Percentiles rank a stretch among this genome's conserved stretches.
Evolutionary conservation across 2,797 vertebrate species (phyloP).

Genomic region (Trachops cirrhosus): DNA sequence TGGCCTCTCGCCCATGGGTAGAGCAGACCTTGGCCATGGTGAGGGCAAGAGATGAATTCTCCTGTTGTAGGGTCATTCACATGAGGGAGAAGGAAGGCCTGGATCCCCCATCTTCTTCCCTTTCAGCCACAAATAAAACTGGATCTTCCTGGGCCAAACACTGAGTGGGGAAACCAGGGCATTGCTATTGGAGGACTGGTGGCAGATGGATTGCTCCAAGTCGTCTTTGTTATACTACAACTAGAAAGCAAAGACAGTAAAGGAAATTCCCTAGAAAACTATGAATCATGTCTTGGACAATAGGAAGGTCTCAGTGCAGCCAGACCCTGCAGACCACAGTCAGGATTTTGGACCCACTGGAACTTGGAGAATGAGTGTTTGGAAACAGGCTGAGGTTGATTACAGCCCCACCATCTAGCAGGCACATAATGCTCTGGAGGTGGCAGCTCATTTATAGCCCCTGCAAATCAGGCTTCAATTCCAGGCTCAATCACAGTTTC

Average conservation of each 20-base stretch:
- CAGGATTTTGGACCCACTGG: background rate
- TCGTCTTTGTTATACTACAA: background rate
- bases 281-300: background rate
- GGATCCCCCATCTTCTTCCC: background rate
- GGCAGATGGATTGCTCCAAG: background rate
- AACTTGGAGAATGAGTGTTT: constrained; percentile 18
- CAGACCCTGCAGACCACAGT: background rate
- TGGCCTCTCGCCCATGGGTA: constrained; percentile 13
- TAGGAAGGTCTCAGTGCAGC: background rate
- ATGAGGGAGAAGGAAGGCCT: background rate
- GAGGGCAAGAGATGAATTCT: background rate
- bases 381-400: constrained; percentile 24
- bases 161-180: background rate
- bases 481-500: constrained; percentile 57
- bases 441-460: constrained; percentile 19
- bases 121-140: background rate
- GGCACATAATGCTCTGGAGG: background rate
- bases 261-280: constrained; percentile 4
- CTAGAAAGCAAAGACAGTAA: background rate
- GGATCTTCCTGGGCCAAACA: background rate
- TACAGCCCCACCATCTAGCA: background rate
- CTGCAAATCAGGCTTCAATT: constrained; percentile 43
- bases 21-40: background rate
- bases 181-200: background rate
- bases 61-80: background rate